Evolutionary conservation across 2,797 vertebrate genomes (phyloP).

Genomic region (Brachyrhaphis roseni): DNA sequence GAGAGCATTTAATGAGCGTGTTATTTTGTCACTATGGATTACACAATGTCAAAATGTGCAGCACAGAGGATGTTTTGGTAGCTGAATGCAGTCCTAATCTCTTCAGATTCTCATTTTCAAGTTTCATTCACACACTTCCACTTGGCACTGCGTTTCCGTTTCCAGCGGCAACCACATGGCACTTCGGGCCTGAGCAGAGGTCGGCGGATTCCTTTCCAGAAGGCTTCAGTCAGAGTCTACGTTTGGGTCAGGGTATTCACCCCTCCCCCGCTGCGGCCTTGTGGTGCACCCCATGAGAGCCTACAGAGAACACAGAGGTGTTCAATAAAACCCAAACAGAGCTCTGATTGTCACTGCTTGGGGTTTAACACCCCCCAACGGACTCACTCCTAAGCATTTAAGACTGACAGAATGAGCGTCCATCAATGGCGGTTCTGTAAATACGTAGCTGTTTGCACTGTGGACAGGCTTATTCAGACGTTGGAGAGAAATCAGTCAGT

Average conservation of each 20-base stretch:
- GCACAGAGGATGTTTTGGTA: conserved; percentile 27
- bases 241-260: conserved; percentile 71
- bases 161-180: conserved; percentile 70
- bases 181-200: conserved; percentile 72
- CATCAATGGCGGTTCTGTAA: conserved; percentile 74
- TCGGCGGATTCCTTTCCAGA: conserved; percentile 53
- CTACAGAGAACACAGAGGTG: conserved; percentile 69
- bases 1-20: conserved; percentile 34
- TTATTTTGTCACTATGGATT: conserved; percentile 37
- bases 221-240: conserved; percentile 56
- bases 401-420: conserved; percentile 61
- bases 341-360: conserved; percentile 65
- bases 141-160: conserved; percentile 39
- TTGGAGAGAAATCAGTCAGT: conserved; percentile 51
- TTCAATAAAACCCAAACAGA: conserved; percentile 76
- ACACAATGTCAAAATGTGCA: conserved; percentile 40
- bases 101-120: conserved; percentile 30
- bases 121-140: conserved; percentile 31
- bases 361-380: conserved; percentile 45
- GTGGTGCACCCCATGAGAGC: conserved; percentile 60
- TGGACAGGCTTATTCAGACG: conserved; percentile 67
- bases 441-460: conserved; percentile 69
- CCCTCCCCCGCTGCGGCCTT: conserved; percentile 57
- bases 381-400: conserved; percentile 60
- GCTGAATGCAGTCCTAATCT: conserved; percentile 26